Evolutionary conservation across 2,113 vertebrate species (phyloP).

Genomic region (Thymallus thymallus): DNA sequence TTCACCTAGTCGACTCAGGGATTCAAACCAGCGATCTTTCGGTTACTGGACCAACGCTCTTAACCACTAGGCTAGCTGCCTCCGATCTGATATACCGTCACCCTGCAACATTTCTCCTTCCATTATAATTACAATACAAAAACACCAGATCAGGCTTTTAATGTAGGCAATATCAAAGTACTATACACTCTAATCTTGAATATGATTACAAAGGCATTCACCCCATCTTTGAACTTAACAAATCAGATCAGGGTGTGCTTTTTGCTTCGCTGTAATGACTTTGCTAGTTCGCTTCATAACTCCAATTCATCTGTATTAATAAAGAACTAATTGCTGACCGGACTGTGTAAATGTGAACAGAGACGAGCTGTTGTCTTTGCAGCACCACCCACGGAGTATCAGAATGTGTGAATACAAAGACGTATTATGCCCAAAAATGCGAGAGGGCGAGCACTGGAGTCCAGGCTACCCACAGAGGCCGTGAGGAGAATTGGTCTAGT

Average conservation of each 20-base stretch:
- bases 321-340: too few relatives aligned
- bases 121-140: background rate
- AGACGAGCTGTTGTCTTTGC: background rate
- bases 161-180: too few relatives aligned
- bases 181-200: too few relatives aligned
- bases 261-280: too few relatives aligned
- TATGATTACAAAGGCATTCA: background rate
- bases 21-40: too few relatives aligned
- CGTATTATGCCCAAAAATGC: slow-evolving; percentile 47
- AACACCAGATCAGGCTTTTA: background rate
- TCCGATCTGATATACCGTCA: background rate
- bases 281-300: too few relatives aligned
- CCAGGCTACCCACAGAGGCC: slow-evolving; percentile 32
- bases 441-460: slow-evolving; percentile 24
- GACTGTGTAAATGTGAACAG: background rate
- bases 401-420: slow-evolving; percentile 31
- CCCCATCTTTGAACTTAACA: background rate
- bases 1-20: too few relatives aligned
- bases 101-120: background rate
- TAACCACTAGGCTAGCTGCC: too few relatives aligned
- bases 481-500: slow-evolving; percentile 35
- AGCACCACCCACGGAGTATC: background rate
- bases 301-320: too few relatives aligned
- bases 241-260: too few relatives aligned
- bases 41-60: too few relatives aligned